Conservation (phyloP, 2,113 vertebrate species). For the Nansenia antarctica region DNA sequence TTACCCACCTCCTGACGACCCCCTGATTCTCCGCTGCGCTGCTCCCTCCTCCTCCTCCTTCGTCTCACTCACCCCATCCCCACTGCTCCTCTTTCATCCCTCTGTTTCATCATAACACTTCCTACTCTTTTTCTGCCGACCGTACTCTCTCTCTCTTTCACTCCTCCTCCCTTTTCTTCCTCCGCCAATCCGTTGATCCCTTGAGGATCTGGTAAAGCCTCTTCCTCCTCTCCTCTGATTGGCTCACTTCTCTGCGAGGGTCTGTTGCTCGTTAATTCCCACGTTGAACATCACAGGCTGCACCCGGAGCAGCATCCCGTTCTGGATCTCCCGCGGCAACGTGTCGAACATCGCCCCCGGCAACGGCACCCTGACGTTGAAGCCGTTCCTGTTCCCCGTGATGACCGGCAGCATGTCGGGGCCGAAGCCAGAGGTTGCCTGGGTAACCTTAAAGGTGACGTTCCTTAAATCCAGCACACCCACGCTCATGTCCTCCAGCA, state of each 20-base stretch:
- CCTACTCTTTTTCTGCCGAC: too few species aligned
- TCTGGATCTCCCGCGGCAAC: constrained; percentile 94
- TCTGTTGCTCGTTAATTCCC: constrained; percentile 98
- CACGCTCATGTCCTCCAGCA: constrained; percentile 97
- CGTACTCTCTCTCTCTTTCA: background rate
- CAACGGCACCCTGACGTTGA: constrained; percentile 93
- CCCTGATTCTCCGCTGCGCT: background rate
- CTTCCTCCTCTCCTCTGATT: background rate
- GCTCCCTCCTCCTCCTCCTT: background rate
- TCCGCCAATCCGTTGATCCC: background rate
- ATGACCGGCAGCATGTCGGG: constrained; percentile 96
- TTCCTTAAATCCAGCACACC: constrained; percentile 97
- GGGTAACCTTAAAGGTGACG: constrained; percentile 98
- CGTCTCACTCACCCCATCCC: background rate
- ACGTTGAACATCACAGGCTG: constrained; percentile 97
- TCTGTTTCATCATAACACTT: too few species aligned
- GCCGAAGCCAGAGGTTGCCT: constrained; percentile 85
- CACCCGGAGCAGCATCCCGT: constrained; percentile 96
- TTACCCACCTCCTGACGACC: background rate
- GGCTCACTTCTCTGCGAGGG: constrained; percentile 93
- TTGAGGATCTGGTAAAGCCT: too few species aligned
- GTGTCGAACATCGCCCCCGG: constrained; percentile 89
- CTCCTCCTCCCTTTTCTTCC: background rate
- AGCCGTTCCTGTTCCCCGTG: constrained; percentile 94
- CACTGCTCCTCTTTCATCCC: background rate